Base-by-base conservation (phyloP, 2,888 invertebrate species). In the Cyclophora albipunctata region DNA sequence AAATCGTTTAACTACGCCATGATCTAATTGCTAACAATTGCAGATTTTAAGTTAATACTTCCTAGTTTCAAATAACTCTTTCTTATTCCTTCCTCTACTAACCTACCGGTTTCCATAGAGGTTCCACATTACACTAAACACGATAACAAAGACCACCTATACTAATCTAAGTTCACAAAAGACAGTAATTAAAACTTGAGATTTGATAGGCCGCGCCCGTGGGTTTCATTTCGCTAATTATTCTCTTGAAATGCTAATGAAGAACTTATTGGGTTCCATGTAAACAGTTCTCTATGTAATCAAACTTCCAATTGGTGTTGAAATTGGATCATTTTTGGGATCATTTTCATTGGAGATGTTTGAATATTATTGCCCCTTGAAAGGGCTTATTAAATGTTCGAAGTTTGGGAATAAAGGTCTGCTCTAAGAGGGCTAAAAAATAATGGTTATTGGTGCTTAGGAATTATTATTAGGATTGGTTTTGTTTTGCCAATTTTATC, bases 161-260 rank as follows among this genome's bases (percentile, higher is more conserved):
- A 72, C 68, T 72, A 75, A 76, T 75, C 72, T 73, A 72, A 74
- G 68, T 76, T 73, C 62, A 66, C 64, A 68, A 73, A 70, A 53
- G 69, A 57, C 58, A 63, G 63, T 72, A 73, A 76, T 76, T 76
- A 73, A 75, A 73, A 76, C 71, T 75, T 68, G 64, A 62, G 62
- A 62, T 63, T 54, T 49, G 55, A 57, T 62, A 66, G 66, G 42
- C 59, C 63, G 64, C 60, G 48, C 52, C 49, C 20, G 20, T 20
- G 62, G 75, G 55, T 62, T 63, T 63, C 62, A 60, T 62, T 61
- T 59, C 60, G 53, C 53, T 69, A 69, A 73, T 74, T 71, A 74
- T 74, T 75, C 73, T 64, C 68, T 73, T 66, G 57, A 69, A 64
- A 72, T 72, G 72, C 57, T 70, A 72, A 72, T 72, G 61, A 62